Percentiles rank a stretch among this genome's conserved stretches.
Conservation (phyloP, 1,140 invertebrate species). For the Oreohelix idahoensis region DNA sequence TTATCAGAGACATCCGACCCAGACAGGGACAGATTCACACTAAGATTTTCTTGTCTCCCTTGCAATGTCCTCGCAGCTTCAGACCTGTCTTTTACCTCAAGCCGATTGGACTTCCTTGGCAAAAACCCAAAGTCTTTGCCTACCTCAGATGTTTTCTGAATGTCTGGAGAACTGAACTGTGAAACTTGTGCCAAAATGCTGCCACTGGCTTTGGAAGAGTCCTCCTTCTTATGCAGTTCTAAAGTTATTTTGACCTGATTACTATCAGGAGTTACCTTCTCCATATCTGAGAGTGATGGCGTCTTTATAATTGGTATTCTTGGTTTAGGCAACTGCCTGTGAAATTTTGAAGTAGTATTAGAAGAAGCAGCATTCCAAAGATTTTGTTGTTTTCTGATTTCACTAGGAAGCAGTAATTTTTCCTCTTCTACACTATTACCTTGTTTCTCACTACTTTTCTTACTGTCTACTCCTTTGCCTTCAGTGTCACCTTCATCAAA, state of each 20-base stretch:
- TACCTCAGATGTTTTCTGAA: neutral
- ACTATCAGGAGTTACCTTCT: neutral
- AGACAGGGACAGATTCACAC: neutral
- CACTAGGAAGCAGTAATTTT: neutral
- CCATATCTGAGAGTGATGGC: neutral
- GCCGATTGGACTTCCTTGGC: neutral
- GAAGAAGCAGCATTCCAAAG: neutral
- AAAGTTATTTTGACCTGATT: neutral
- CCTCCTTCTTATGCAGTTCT: neutral
- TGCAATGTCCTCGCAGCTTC: neutral
- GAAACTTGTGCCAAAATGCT: neutral
- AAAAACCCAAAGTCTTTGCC: neutral
- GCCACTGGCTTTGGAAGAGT: neutral
- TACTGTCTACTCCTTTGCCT: neutral
- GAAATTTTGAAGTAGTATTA: neutral
- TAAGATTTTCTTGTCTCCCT: neutral
- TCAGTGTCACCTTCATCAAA: constrained; percentile 15
- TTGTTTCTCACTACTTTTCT: neutral
- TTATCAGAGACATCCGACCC: constrained; percentile 19
- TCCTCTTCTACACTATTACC: neutral
- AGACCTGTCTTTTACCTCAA: neutral
- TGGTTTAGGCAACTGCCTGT: neutral
- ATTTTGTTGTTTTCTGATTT: neutral
- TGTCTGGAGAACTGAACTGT: neutral
- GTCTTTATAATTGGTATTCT: neutral